These are phyloP conservation scores for Prunella strophiata DNA, from an alignment of 2,797 vertebrate genomes.

Conservation along the genomic window DNA sequence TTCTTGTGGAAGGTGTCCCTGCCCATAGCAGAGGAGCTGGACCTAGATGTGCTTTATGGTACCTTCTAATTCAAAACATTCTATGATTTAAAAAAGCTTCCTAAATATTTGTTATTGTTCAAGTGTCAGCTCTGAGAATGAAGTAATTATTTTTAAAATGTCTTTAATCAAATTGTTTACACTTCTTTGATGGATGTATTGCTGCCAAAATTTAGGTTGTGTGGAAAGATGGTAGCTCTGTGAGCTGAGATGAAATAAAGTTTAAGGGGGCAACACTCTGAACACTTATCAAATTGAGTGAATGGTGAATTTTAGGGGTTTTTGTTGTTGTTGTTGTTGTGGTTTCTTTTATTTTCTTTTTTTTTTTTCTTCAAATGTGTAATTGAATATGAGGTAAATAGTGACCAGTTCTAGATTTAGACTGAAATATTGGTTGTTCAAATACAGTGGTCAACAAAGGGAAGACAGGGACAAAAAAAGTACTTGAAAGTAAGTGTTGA, in stretches of 20 bases:
- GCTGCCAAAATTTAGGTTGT: background rate
- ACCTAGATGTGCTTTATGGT: background rate
- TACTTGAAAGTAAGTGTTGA: background rate
- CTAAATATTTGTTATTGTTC: background rate
- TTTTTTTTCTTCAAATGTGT: background rate
- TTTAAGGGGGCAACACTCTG: background rate
- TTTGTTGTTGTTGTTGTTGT: background rate
- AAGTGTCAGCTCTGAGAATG: background rate
- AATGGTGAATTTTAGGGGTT: background rate
- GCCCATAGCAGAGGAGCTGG: background rate
- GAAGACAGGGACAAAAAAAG: background rate
- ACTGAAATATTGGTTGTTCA: background rate
- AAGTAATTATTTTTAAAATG: background rate
- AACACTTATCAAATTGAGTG: background rate
- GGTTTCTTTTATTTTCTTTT: no score
- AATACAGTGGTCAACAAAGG: background rate
- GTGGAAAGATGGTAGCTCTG: background rate
- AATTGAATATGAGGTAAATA: background rate
- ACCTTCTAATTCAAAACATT: background rate
- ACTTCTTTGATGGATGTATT: background rate
- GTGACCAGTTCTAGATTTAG: background rate
- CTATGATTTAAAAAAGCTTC: background rate
- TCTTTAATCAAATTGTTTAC: background rate
- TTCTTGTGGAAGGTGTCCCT: background rate
- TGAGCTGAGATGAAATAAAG: background rate